phyloP scores from a whole-genome alignment of 2,888 invertebrate genomes.

The Cheilosia vulpina region DNA sequence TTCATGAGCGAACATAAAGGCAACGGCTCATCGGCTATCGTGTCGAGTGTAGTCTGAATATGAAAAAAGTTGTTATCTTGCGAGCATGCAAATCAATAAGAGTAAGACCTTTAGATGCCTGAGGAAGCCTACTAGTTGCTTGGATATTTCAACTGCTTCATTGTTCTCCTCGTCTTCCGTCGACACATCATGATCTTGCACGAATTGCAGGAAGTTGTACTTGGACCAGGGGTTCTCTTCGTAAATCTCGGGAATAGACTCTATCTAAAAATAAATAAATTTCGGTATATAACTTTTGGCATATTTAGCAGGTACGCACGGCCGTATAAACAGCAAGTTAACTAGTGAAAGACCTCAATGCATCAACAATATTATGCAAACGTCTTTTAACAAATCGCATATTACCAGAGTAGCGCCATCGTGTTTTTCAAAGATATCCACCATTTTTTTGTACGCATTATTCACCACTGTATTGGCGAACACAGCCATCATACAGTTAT shows the following conservation, averaged over 20 bases:
- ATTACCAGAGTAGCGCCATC: constrained; percentile 62
- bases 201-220: constrained; percentile 76
- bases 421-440: constrained; percentile 64
- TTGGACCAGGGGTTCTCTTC: constrained; percentile 77
- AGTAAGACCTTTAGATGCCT: constrained; percentile 77
- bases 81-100: too few species aligned
- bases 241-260: constrained; percentile 68
- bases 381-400: neutral
- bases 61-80: neutral
- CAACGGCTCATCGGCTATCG: constrained; percentile 77
- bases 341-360: too few species aligned
- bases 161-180: constrained; percentile 67
- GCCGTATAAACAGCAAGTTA: too few species aligned
- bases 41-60: constrained; percentile 77
- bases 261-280: constrained; percentile 50
- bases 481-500: constrained; percentile 58
- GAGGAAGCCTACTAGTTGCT: constrained; percentile 76
- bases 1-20: constrained; percentile 78
- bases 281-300: neutral
- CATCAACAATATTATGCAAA: neutral
- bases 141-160: constrained; percentile 71
- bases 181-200: constrained; percentile 74
- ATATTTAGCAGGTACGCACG: neutral
- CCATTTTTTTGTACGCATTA: constrained; percentile 44
- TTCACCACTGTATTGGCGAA: constrained; percentile 44